Percentiles rank a stretch among this genome's conserved stretches.
Conservation (phyloP, 1,140 invertebrate genomes). For the Trichonephila clavipes region DNA sequence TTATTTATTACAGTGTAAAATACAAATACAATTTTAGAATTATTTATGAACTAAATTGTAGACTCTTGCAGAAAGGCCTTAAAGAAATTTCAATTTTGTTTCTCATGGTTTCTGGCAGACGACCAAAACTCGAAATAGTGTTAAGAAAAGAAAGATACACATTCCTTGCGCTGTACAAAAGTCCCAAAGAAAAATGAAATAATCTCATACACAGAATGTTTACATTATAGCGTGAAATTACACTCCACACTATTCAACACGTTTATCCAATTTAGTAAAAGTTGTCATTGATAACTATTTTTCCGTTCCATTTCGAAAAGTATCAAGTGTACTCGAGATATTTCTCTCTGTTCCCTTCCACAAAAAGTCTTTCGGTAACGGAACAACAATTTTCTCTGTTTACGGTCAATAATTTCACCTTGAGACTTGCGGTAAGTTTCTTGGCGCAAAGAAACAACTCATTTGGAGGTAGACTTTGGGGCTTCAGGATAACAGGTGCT, state of each 20-base stretch:
- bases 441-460: background rate
- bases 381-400: background rate
- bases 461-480: slow-evolving; percentile 18
- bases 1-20: too few species aligned
- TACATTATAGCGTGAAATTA: background rate
- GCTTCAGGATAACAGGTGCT: background rate
- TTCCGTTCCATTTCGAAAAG: background rate
- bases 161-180: too few species aligned
- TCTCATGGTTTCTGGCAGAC: too few species aligned
- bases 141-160: too few species aligned
- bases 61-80: too few species aligned
- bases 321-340: background rate
- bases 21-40: too few species aligned
- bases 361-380: background rate
- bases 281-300: background rate
- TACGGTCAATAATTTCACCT: slow-evolving; percentile 6
- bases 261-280: background rate
- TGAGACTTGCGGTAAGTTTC: background rate
- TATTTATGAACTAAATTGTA: too few species aligned
- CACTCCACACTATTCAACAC: background rate
- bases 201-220: too few species aligned
- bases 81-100: too few species aligned
- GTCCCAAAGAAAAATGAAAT: too few species aligned
- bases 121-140: too few species aligned
- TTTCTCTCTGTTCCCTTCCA: background rate